These are phyloP conservation scores for Micrasema longulum DNA, from an alignment of 1,140 invertebrate genomes.

Conservation along the genomic window DNA sequence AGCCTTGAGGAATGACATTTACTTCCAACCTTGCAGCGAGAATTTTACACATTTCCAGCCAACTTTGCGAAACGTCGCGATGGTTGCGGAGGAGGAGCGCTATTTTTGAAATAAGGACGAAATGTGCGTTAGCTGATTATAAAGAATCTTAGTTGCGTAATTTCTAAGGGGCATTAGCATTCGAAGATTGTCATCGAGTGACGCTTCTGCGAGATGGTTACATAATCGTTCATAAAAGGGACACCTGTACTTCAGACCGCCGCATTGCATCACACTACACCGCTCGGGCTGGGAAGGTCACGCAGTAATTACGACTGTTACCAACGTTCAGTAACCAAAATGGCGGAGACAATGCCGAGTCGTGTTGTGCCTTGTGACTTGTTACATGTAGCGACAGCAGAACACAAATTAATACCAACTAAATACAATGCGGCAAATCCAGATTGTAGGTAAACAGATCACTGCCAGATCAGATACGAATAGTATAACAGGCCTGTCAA, in stretches of 20 bases:
- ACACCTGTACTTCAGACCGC: constrained; percentile 30
- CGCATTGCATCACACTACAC: constrained; percentile 6
- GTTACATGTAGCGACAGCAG: constrained; percentile 1
- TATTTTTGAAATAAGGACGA: constrained; percentile 15
- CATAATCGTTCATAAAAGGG: constrained; percentile 28
- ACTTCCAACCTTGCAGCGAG: constrained; percentile 29
- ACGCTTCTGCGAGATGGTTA: constrained; percentile 10
- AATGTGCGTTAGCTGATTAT: constrained; percentile 4
- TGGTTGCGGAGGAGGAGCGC: neutral
- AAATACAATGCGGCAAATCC: no score
- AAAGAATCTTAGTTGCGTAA: constrained; percentile 18
- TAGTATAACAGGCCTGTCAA: constrained; percentile 41
- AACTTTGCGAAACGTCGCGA: constrained; percentile 5
- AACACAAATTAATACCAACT: constrained; percentile 44
- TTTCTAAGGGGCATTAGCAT: constrained; percentile 15
- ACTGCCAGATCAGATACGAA: constrained; percentile 19
- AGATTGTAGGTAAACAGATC: no score
- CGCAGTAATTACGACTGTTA: constrained; percentile 10
- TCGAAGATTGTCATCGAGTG: constrained; percentile 24
- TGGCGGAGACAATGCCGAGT: constrained; percentile 45
- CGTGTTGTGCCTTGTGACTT: constrained; percentile 23
- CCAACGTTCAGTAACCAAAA: constrained; percentile 17
- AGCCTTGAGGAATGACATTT: constrained; percentile 28
- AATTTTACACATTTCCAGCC: constrained; percentile 26
- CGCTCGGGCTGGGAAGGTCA: constrained; percentile 28